phyloP scores from a whole-genome alignment of 2,888 invertebrate genomes.

The Amphipyra berbera region DNA sequence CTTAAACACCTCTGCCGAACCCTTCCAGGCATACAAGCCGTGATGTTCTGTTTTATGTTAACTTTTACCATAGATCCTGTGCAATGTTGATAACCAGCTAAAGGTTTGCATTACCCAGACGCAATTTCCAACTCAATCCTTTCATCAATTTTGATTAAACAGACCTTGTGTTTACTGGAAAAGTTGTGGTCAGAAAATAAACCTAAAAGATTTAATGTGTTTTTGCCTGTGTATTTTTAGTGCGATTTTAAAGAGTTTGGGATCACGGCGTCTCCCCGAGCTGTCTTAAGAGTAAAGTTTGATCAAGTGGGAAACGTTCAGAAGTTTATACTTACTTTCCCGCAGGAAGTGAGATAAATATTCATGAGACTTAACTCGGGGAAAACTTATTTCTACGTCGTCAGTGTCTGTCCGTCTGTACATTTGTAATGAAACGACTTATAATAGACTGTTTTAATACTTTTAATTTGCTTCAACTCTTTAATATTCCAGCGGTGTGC shows the following conservation, averaged over 20 bases:
- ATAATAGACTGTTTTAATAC: slow-evolving; percentile 79
- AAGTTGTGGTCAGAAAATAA: slow-evolving; percentile 34
- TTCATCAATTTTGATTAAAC: slow-evolving; percentile 15
- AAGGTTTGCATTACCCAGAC: neutral
- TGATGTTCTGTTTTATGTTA: too few species aligned
- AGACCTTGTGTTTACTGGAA: slow-evolving; percentile 16
- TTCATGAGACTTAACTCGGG: slow-evolving; percentile 86
- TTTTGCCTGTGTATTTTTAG: slow-evolving; percentile 59
- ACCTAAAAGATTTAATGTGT: slow-evolving; percentile 34
- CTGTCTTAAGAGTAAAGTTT: slow-evolving; percentile 83
- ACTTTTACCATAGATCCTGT: too few species aligned
- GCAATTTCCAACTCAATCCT: slow-evolving; percentile 5
- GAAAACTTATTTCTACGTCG: slow-evolving; percentile 87
- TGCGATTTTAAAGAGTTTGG: slow-evolving; percentile 64
- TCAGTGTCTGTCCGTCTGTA: slow-evolving; percentile 85
- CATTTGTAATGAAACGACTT: slow-evolving; percentile 84
- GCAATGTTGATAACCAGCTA: too few species aligned
- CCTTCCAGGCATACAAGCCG: too few species aligned
- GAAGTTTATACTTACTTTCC: slow-evolving; percentile 81
- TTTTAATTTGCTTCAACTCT: slow-evolving; percentile 73
- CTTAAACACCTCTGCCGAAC: too few species aligned
- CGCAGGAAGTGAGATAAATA: slow-evolving; percentile 86
- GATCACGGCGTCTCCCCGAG: slow-evolving; percentile 67
- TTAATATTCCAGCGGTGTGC: slow-evolving; percentile 63
- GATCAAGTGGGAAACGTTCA: slow-evolving; percentile 87